Evolutionary conservation across 2,797 vertebrate species (phyloP).

Genomic region (Acomys russatus): DNA sequence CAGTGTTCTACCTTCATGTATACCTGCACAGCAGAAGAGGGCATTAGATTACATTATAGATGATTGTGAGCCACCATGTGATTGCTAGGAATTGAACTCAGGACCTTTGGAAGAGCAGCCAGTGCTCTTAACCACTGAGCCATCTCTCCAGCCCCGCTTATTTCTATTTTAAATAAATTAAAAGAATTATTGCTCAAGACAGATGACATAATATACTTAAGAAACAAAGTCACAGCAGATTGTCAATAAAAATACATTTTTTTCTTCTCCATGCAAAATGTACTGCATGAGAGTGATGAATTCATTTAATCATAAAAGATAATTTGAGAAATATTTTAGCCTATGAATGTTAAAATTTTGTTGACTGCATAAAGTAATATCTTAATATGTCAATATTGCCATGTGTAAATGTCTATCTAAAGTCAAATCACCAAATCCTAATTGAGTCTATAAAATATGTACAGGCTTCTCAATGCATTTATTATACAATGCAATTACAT

Average conservation of each 20-base stretch:
- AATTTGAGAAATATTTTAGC: conserved; percentile 34
- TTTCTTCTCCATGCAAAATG: background rate
- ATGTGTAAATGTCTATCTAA: conserved; percentile 34
- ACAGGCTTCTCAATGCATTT: background rate
- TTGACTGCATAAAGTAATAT: background rate
- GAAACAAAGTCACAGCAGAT: background rate
- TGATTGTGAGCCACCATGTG: too few relatives aligned
- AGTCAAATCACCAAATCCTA: conserved; percentile 34
- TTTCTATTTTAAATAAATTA: too few relatives aligned
- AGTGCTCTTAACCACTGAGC: too few relatives aligned
- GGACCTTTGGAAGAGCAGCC: too few relatives aligned
- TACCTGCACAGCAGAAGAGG: too few relatives aligned
- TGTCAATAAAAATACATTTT: conserved; percentile 11
- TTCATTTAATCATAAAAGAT: conserved; percentile 47
- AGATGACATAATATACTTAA: conserved; percentile 50
- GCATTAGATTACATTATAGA: too few relatives aligned
- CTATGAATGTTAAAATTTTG: conserved; percentile 23
- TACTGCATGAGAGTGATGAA: background rate
- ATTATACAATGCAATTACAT: background rate
- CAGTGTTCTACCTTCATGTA: too few relatives aligned
- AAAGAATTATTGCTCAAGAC: conserved; percentile 26
- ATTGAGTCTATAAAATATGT: background rate
- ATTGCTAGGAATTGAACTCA: too few relatives aligned
- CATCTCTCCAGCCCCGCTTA: too few relatives aligned
- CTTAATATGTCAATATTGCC: conserved; percentile 16